Evolutionary conservation across 2,888 invertebrate species (phyloP), one percentile per base, ranked within the genome.

Genomic region (Seladonia tumulorum): DNA sequence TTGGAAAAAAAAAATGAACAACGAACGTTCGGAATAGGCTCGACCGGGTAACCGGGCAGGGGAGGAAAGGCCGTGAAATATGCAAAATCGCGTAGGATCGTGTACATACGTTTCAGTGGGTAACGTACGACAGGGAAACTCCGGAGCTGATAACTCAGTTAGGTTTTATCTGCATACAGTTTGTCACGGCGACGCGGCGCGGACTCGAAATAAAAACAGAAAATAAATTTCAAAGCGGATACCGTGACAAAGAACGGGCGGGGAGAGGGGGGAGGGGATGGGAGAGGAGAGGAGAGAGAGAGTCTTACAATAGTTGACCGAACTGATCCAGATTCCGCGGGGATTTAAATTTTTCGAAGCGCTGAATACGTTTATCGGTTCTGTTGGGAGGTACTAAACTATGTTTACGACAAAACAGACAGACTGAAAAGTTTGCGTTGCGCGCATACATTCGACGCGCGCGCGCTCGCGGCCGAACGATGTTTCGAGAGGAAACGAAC

Each of bases 391-490:
- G 82, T 79, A 87, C 87, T 90, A 88, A 90, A 91, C 90, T 88
- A 87, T 87, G 86, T 90, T 92, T 88, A 88, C 89, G 78, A 86
- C 83, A 87, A 91, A 90, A 89, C 87, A 88, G 82, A 74, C 85
- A 76, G 81, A 84, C 79, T 73, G 85, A 81, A 87, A 89, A 91
- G 86, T 90, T 91, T 88, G 87, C 87, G 87, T 89, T 89, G 88
- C 85, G 84, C 82, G 79, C 82, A 80, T 79, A 35, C 75, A 75
- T 75, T 57, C 70, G 57, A 76, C 39, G 76, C 45, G 74, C 39
- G 29, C 14, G 16, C 63, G 16, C 35, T 35, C 35, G 35, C 35
- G 49, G n/a, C 57, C n/a, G 76, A 72, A 76, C 76, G 76, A 80
- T 72, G 70, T 83, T 81, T 53, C 42, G 57, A 68, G 73, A 79